Evolutionary conservation across 1,140 invertebrate genomes (phyloP).

Genomic region (Pteromalus puparum): DNA sequence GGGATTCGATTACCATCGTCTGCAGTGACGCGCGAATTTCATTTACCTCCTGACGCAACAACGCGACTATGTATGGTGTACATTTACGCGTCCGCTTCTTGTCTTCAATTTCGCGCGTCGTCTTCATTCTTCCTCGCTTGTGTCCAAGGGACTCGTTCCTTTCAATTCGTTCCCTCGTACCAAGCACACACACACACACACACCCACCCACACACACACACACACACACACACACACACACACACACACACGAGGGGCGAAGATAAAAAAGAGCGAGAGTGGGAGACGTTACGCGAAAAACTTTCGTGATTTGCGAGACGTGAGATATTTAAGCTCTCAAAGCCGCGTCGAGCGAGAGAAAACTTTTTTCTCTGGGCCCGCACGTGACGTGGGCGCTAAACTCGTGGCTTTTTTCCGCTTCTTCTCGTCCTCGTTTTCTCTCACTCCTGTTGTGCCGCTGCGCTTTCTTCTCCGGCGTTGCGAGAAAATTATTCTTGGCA

Average conservation of each 20-base stretch:
- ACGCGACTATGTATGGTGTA: no score
- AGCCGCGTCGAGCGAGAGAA: neutral
- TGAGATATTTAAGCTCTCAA: neutral
- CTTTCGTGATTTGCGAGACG: constrained; percentile 11
- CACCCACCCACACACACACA: no score
- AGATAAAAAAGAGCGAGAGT: neutral
- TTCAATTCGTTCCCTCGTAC: neutral
- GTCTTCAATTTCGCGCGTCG: no score
- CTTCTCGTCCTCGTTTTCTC: neutral
- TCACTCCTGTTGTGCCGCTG: neutral
- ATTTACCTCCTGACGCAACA: no score
- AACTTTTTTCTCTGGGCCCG: neutral
- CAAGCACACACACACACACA: no score
- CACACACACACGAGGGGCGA: neutral
- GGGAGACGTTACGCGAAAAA: constrained; percentile 8
- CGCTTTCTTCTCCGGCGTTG: neutral
- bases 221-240: no score
- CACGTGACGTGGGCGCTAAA: constrained; percentile 11
- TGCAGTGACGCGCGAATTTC: neutral
- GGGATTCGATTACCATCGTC: neutral
- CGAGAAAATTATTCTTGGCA: neutral
- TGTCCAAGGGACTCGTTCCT: neutral
- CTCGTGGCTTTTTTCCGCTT: neutral
- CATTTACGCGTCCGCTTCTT: no score
- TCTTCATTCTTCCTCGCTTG: no score